Evolutionary conservation across 2,797 vertebrate genomes (phyloP).

Genomic region (Picus viridis): DNA sequence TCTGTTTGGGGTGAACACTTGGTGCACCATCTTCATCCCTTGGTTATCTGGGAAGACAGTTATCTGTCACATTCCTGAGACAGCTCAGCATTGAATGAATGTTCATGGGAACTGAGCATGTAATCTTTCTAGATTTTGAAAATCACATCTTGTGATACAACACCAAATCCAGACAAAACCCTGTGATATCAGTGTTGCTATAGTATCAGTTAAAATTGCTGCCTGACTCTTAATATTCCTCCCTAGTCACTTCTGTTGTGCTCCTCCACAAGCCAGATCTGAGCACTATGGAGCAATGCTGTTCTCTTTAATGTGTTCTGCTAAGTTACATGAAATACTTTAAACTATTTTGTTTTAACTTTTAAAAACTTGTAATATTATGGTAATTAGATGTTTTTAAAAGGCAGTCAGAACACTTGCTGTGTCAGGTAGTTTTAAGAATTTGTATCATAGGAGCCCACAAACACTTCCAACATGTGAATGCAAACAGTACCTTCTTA

Average conservation of each 20-base stretch:
- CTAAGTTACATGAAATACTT: constrained; percentile 5
- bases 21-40: fast-evolving
- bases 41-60: neutral
- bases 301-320: constrained; percentile 4
- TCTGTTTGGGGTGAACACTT: neutral
- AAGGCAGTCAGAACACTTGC: neutral
- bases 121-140: neutral
- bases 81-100: neutral
- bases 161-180: neutral
- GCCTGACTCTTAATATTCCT: neutral
- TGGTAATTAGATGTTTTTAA: neutral
- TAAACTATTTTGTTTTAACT: constrained; percentile 1
- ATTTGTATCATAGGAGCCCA: fast-evolving
- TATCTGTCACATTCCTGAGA: neutral
- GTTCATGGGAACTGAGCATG: neutral
- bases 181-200: neutral
- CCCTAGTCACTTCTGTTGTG: neutral
- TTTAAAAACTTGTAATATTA: constrained; percentile 7
- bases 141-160: neutral
- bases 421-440: neutral
- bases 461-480: neutral
- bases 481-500: neutral
- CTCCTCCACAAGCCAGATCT: neutral
- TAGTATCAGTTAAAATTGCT: neutral
- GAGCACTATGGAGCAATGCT: neutral